Base-by-base conservation (phyloP, 2,797 vertebrate species). In the Hozukius guyotensis region DNA sequence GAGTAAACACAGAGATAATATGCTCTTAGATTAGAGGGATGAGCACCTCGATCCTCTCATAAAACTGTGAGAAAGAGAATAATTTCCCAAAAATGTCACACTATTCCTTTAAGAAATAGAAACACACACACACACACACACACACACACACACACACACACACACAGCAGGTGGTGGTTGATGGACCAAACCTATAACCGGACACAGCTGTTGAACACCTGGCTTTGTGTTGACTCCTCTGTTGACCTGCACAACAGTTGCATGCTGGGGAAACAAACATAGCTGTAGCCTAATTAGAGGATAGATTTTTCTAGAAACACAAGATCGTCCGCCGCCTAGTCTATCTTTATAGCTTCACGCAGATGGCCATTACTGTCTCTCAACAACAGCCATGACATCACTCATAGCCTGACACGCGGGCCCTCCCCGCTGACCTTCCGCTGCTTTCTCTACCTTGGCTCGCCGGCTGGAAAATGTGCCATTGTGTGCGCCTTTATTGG, bases 161-260 rank as follows among this genome's bases (percentile, higher is more conserved):
- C 67, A 60, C 29, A 38, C 69, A 75, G 70, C 85, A 89, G 86
- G 83, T 88, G 87, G 66, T 61, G 57, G 46, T 73, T 75, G 74
- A 60, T 55, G 81, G 25, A 65, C 78, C 72, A 12, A 32, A 72
- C 42, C 52, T 75, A 42, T 42, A 68, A n/a, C 42, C 25, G 27
- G 80, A 86, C 78, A 83, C 92, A 94, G 93, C 93, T 94, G 93
- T 90, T 88, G 69, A 93, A 92, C 93, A 95, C 88, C 91, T 94
- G 92, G 89, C 78, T 87, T 62, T 86, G 74, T 80, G 88, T 87
- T 89, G 87, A 84, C 83, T 88, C 68, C 42, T 78, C 71, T 87
- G 86, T 91, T 91, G 83, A 89, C 84, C 85, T 18, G 77, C 66
- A 74, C 63, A 52, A 83, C 85, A 87, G 75, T 86, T 76, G 84